A percentile compares a stretch with the other conserved stretches of the same genome.
Evolutionary conservation across 2,797 vertebrate species (phyloP).

Genomic region (Dryobates pubescens): DNA sequence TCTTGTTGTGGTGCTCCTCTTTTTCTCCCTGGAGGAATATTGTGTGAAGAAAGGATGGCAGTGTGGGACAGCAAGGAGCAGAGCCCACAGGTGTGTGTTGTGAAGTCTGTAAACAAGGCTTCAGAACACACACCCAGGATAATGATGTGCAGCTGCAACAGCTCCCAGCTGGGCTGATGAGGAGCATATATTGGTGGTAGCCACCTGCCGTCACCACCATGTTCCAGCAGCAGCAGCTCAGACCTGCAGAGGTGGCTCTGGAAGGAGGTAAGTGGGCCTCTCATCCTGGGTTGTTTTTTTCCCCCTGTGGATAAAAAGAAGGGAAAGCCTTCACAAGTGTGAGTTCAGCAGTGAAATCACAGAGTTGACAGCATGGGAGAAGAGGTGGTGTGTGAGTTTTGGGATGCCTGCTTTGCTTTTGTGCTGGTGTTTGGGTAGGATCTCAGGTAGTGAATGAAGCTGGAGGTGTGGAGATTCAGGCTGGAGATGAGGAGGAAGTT

Average conservation of each 20-base stretch:
- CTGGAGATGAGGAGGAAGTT: no score
- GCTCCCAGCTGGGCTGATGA: not conserved
- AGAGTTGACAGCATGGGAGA: fast-evolving
- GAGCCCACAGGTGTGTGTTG: not conserved
- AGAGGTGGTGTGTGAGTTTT: not conserved
- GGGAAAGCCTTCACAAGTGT: not conserved
- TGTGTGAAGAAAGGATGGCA: slow-evolving; percentile 9
- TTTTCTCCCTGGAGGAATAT: not conserved
- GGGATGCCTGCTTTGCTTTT: not conserved
- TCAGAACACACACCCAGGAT: not conserved
- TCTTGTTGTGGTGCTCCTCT: not conserved
- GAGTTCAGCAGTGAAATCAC: not conserved
- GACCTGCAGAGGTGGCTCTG: not conserved
- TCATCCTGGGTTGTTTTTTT: not conserved
- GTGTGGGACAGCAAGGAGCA: not conserved
- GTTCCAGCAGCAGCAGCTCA: not conserved
- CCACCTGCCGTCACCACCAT: not conserved
- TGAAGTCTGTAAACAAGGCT: not conserved
- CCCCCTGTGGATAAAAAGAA: not conserved
- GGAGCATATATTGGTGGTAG: fast-evolving
- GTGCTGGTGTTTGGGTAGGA: not conserved
- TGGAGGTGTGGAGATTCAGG: no score
- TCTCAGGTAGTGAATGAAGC: no score
- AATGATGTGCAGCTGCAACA: not conserved
- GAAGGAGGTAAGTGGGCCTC: not conserved